phyloP scores from a whole-genome alignment of 2,797 vertebrate genomes.

The Syngnathus acus region DNA sequence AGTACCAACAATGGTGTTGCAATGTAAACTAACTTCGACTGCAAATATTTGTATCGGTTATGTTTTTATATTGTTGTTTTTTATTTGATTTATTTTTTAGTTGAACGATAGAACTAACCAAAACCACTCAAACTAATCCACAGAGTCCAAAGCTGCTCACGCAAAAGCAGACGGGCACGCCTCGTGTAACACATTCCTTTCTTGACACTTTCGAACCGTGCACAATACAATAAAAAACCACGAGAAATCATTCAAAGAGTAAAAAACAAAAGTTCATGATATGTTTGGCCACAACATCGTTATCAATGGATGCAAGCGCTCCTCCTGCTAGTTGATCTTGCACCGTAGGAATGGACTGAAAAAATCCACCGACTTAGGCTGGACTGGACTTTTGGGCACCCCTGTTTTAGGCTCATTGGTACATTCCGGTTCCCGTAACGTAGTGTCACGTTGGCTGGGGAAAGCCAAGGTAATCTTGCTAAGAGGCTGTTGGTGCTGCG shows the following conservation, averaged over 20 bases:
- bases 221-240: background rate
- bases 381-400: background rate
- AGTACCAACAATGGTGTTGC: slow-evolving; percentile 7
- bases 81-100: slow-evolving; percentile 20
- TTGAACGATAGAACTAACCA: background rate
- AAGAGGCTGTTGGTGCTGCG: slow-evolving; percentile 47
- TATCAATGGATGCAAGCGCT: too few relatives aligned
- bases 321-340: too few relatives aligned
- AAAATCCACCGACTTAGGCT: too few relatives aligned
- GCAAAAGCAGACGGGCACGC: too few relatives aligned
- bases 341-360: too few relatives aligned
- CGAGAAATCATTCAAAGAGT: background rate
- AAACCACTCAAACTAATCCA: background rate
- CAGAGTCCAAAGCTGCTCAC: too few relatives aligned
- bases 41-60: slow-evolving; percentile 65
- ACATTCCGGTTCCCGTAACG: slow-evolving; percentile 36
- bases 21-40: slow-evolving; percentile 56
- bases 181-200: too few relatives aligned
- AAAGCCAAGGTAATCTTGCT: slow-evolving; percentile 61
- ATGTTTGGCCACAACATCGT: too few relatives aligned
- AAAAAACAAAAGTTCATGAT: too few relatives aligned
- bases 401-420: background rate
- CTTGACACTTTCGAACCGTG: too few relatives aligned
- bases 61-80: slow-evolving; percentile 19
- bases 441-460: slow-evolving; percentile 39